Evolutionary conservation across 2,888 invertebrate species (phyloP).

Genomic region (Branchellion lobata): DNA sequence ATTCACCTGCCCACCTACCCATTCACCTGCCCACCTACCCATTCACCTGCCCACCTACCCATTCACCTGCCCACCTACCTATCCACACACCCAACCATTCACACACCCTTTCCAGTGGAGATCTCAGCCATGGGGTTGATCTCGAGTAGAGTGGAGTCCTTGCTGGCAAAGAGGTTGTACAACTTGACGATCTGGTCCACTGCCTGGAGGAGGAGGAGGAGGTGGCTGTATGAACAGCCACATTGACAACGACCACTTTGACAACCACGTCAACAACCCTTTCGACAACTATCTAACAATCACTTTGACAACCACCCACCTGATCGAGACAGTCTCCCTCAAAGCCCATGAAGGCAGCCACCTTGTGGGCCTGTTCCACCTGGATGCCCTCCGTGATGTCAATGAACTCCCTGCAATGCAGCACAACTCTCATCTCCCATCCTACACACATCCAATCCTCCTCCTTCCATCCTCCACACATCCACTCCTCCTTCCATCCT

Average conservation of each 20-base stretch:
- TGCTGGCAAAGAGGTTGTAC: slow-evolving; percentile 81
- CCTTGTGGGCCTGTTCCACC: slow-evolving; percentile 46
- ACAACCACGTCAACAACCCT: not conserved
- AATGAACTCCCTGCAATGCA: slow-evolving; percentile 74
- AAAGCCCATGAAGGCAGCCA: slow-evolving; percentile 52
- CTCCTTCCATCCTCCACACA: no score
- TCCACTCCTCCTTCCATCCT: no score
- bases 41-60: no score
- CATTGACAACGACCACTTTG: not conserved
- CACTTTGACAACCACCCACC: slow-evolving; percentile 37
- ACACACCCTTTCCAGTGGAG: slow-evolving; percentile 66
- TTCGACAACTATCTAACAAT: slow-evolving; percentile 1
- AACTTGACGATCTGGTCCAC: slow-evolving; percentile 77
- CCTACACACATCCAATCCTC: no score
- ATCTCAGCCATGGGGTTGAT: slow-evolving; percentile 94
- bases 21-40: no score
- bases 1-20: no score
- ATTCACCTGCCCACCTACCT: no score
- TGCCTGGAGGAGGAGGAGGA: slow-evolving; percentile 63
- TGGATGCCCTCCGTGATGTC: slow-evolving; percentile 69
- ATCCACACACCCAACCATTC: no score
- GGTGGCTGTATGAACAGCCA: not conserved
- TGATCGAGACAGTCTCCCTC: slow-evolving; percentile 51
- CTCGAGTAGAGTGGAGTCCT: slow-evolving; percentile 79
- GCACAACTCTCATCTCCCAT: no score